Evolutionary conservation across 2,888 invertebrate species (phyloP).

Genomic region (Thelaira solivaga): DNA sequence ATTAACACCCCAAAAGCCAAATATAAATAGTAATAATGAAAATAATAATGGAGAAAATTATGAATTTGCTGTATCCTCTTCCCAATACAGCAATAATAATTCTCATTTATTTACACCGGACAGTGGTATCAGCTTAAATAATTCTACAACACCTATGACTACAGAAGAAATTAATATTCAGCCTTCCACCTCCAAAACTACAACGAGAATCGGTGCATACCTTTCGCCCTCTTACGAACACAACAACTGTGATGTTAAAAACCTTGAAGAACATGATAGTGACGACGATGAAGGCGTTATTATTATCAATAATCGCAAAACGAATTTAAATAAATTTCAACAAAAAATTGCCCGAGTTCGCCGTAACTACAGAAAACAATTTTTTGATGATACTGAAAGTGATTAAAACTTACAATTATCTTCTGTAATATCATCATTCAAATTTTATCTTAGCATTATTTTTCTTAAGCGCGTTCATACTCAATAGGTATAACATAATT

Average conservation of each 20-base stretch:
- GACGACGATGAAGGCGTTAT: constrained; percentile 45
- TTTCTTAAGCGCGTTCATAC: constrained; percentile 10
- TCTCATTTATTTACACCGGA: constrained; percentile 67
- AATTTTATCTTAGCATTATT: constrained; percentile 25
- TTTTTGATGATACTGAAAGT: constrained; percentile 79
- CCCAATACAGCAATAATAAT: constrained; percentile 45
- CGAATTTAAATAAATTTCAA: constrained; percentile 67
- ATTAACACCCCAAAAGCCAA: constrained; percentile 51
- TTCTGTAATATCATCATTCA: neutral
- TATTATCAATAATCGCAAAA: constrained; percentile 43
- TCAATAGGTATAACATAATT: neutral
- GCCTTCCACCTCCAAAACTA: constrained; percentile 35
- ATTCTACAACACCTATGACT: constrained; percentile 63
- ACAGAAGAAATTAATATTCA: constrained; percentile 42
- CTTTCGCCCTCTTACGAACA: constrained; percentile 49
- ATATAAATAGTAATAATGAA: constrained; percentile 23
- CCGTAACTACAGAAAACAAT: constrained; percentile 81
- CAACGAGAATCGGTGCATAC: constrained; percentile 30
- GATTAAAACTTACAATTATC: constrained; percentile 74
- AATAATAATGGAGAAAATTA: constrained; percentile 51
- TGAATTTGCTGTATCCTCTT: constrained; percentile 23
- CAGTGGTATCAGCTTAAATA: constrained; percentile 69
- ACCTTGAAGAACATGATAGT: constrained; percentile 6
- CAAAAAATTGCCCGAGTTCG: constrained; percentile 81
- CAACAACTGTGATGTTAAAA: constrained; percentile 42